Evolutionary conservation across 2,888 invertebrate species (phyloP), one percentile per base, ranked within the genome.

Genomic region (Drosophila acutilabella): DNA sequence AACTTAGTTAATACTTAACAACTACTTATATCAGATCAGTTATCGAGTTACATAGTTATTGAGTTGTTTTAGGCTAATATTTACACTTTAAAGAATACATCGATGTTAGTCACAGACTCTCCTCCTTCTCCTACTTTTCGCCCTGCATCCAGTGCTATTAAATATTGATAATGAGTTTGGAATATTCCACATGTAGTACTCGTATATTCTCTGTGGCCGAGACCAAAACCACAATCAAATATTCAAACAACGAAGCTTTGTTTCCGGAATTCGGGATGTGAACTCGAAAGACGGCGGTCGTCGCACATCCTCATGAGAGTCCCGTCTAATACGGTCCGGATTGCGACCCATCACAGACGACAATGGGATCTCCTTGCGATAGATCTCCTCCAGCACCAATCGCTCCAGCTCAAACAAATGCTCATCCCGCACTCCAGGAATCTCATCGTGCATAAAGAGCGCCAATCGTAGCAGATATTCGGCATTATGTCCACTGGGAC

Each of bases 381-480:
- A 66, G 38, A 92, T 72, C 62, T 91, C 82, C 36, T 90, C 83
- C 45, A 87, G 72, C 13, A 92, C 91, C 50, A 90, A 64, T 56
- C 94, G 93, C 90, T 98, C 98, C 78, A 98, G 92, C 0, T 94
- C 94, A 91, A 95, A 96, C 45, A 98, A 92, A 92, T 98, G 97
- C 26, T 94, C 94, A 90, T 98, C 97, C 47, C 94, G 91, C 0
- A 96, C 97, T 47, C 95, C 93, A 0, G 97, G 96, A 23, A 96
- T 94, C 90, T 96, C 95, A 38, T 95, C 94, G 75, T 96, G 94
- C 95, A 98, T 96, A 82, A 97, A 97, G 62, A 95, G 94, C 0
- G 97, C 97, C 89, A 98, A 62, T n/a, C 95, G 94, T 71, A 98
- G 92, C 5, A 99, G 93, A 92, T 99, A 99, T 92, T 99, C 99